A percentile compares a stretch with the other conserved stretches of the same genome.
Evolutionary conservation across 1,140 invertebrate species (phyloP).

Genomic region (Lutraria rhynchaena): DNA sequence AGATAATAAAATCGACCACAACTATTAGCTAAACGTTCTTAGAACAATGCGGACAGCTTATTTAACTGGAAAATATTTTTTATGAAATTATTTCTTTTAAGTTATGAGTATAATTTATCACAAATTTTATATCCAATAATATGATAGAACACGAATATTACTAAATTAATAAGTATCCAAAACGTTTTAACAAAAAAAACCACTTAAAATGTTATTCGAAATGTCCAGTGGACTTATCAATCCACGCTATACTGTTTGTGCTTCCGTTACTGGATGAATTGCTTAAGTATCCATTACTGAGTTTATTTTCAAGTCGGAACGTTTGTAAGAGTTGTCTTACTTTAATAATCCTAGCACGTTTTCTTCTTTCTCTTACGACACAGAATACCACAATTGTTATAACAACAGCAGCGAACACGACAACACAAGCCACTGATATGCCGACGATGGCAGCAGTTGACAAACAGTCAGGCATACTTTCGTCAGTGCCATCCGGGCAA

Average conservation of each 20-base stretch:
- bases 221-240: constrained; percentile 32
- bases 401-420: constrained; percentile 21
- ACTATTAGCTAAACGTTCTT: no score
- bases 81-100: no score
- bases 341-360: constrained; percentile 55
- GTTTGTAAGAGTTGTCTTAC: constrained; percentile 59
- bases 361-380: constrained; percentile 16
- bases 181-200: no score
- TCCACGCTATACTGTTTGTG: constrained; percentile 33
- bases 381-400: constrained; percentile 36
- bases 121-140: no score
- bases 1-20: no score
- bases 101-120: no score
- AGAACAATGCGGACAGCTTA: no score
- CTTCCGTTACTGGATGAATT: background rate
- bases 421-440: constrained; percentile 28
- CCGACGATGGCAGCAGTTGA: constrained; percentile 40
- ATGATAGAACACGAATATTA: no score
- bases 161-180: no score
- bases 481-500: constrained; percentile 48
- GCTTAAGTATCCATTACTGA: constrained; percentile 34
- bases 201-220: constrained; percentile 12
- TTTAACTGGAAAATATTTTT: no score
- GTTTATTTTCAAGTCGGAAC: constrained; percentile 46
- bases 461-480: constrained; percentile 50